Evolutionary conservation across 1,140 invertebrate genomes (phyloP), one percentile per base, ranked within the genome.

Genomic region (Chionoecetes opilio): DNA sequence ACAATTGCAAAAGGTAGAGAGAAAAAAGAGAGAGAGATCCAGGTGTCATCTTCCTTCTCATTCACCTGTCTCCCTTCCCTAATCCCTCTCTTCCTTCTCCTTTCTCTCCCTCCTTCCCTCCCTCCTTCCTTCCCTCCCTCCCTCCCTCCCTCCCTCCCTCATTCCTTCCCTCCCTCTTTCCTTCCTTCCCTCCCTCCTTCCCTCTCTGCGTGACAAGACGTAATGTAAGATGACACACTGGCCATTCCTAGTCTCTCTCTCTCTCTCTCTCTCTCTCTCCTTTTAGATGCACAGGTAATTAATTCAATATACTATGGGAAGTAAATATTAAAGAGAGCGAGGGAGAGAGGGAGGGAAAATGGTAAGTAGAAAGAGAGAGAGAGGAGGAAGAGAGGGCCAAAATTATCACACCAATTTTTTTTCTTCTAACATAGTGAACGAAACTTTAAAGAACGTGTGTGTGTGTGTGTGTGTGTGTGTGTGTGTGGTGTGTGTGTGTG

Each of bases 71-170:
- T 75, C n/a, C n/a, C n/a, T 75, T 75, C 63, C 11, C 63, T 75
- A 26, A 75, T 87, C 85, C 37, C 32, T 87, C 85, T 87, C 85
- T 34, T 26, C n/a, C 85, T 87, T 38, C 37, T 87, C 32, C 46
- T 53, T 53, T 53, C 34, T n/a, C 34, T 31, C n/a, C n/a, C 37
- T 21, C 2, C 14, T 87, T 38, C 37, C 32, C 34, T 29, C n/a
- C 9, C 37, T 26, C n/a, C 85, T 34, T 34, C 26, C 32, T 34
- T 9, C n/a, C n/a, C 11, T 38, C 29, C 88, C 29, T 31, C 41
- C 37, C 37, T 91, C 38, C 34, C 63, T 82, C 63, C 46, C 29
- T 34, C 26, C 46, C 91, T 82, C 21, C 34, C 38, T 75, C 32
- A 14, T n/a, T 32, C 46, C 34, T 53, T 34, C 17, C n/a, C 46